A percentile compares a stretch with the other conserved stretches of the same genome.
These are phyloP conservation scores for Leuciscus waleckii DNA, from an alignment of 2,797 vertebrate genomes.

Conservation along the genomic window DNA sequence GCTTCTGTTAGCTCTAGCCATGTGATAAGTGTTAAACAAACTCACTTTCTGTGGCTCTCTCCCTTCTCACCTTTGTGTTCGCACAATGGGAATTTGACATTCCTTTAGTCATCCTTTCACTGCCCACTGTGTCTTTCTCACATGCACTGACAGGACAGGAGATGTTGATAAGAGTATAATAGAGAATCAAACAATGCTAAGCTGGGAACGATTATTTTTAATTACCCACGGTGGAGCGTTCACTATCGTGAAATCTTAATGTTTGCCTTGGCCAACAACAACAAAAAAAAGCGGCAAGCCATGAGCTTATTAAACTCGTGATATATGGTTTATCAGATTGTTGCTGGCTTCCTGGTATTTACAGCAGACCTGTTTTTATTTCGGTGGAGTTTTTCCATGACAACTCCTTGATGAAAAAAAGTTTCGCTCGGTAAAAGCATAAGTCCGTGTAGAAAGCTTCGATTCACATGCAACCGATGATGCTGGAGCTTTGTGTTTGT, in stretches of 20 bases:
- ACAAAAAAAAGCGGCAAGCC: constrained; percentile 64
- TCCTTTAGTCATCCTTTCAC: constrained; percentile 64
- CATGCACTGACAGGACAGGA: constrained; percentile 59
- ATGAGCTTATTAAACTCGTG: constrained; percentile 79
- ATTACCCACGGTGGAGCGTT: constrained; percentile 70
- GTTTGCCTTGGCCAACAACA: constrained; percentile 79
- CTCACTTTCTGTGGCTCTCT: constrained; percentile 63
- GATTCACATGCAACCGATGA: background rate
- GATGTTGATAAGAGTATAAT: constrained; percentile 75
- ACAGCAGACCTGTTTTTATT: constrained; percentile 62
- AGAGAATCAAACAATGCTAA: constrained; percentile 79
- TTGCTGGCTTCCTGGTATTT: constrained; percentile 79
- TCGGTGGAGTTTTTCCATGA: constrained; percentile 36
- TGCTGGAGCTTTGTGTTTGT: background rate
- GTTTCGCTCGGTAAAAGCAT: constrained; percentile 61
- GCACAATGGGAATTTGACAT: constrained; percentile 67
- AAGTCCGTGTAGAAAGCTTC: constrained; percentile 65
- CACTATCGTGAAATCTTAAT: constrained; percentile 76
- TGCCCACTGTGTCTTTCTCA: constrained; percentile 53
- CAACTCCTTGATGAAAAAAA: constrained; percentile 1
- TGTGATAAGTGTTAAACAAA: constrained; percentile 72
- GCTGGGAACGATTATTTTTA: constrained; percentile 73
- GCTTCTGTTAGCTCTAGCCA: constrained; percentile 72
- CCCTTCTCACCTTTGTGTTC: constrained; percentile 65
- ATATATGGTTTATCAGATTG: constrained; percentile 75